phyloP scores from a whole-genome alignment of 2,113 vertebrate genomes.

The Cavia porcellus region DNA sequence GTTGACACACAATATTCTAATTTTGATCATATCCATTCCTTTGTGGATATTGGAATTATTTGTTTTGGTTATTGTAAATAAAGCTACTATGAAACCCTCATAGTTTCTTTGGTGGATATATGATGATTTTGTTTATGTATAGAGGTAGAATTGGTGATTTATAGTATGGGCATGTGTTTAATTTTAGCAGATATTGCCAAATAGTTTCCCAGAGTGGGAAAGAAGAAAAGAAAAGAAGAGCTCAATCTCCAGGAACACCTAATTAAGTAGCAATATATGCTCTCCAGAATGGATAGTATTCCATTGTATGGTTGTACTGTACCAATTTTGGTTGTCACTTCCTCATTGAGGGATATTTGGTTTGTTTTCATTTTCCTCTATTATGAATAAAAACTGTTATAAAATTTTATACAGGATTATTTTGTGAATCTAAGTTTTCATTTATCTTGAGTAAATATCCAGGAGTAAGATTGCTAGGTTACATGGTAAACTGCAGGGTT shows the following conservation, averaged over 20 bases:
- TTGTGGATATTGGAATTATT: background rate
- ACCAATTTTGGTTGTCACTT: background rate
- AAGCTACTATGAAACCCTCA: slow-evolving; percentile 5
- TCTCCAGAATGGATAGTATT: background rate
- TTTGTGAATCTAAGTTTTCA: background rate
- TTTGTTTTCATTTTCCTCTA: background rate
- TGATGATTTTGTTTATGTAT: background rate
- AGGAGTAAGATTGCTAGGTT: background rate
- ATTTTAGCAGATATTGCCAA: slow-evolving; percentile 2
- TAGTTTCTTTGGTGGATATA: slow-evolving; percentile 34
- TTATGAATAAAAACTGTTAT: background rate
- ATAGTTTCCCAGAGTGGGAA: background rate
- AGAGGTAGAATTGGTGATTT: background rate
- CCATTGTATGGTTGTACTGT: background rate
- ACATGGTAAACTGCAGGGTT: background rate
- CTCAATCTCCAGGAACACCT: too few species aligned
- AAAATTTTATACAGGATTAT: background rate
- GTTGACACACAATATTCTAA: background rate
- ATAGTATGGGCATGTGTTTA: background rate
- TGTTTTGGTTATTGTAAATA: slow-evolving; percentile 8
- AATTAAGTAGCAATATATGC: too few species aligned
- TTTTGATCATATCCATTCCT: background rate
- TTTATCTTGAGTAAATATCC: background rate
- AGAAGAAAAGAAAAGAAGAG: too few species aligned
- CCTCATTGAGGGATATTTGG: background rate